These are phyloP conservation scores for Mionectes macconnelli DNA, from an alignment of 2,113 vertebrate species.

Conservation along the genomic window DNA sequence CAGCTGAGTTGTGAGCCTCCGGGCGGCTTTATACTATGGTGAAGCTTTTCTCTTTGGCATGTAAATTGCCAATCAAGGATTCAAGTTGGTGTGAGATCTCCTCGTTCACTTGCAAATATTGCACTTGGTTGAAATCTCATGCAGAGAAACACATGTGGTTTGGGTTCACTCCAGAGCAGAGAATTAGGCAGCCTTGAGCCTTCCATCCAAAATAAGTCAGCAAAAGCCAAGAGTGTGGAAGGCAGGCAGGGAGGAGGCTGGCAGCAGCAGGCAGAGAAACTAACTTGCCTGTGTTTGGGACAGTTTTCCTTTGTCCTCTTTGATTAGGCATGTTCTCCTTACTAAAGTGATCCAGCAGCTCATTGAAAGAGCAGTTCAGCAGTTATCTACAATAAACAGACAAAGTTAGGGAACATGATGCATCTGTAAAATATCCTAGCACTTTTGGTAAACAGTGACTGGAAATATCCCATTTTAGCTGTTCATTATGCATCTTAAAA, in stretches of 20 bases:
- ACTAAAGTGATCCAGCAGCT: neutral
- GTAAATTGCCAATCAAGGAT: neutral
- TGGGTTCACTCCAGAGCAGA: neutral
- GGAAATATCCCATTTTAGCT: neutral
- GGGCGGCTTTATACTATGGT: neutral
- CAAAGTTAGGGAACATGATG: neutral
- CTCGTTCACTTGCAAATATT: neutral
- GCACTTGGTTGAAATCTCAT: neutral
- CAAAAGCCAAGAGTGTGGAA: neutral
- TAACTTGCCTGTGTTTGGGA: neutral
- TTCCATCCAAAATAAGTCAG: neutral
- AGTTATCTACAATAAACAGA: neutral
- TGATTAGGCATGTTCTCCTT: neutral
- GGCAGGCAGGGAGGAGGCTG: neutral
- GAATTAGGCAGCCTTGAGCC: neutral
- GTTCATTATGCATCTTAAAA: neutral
- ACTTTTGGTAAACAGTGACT: neutral
- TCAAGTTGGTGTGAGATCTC: neutral
- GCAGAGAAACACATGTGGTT: neutral
- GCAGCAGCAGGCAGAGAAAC: neutral
- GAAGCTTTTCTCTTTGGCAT: neutral
- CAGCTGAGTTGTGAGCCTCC: neutral
- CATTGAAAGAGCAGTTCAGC: neutral
- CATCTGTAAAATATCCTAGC: neutral
- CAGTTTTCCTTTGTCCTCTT: neutral